Evolutionary conservation across 1,140 invertebrate species (phyloP), one percentile per base, ranked within the genome.

Genomic region (Antheraea mylitta): DNA sequence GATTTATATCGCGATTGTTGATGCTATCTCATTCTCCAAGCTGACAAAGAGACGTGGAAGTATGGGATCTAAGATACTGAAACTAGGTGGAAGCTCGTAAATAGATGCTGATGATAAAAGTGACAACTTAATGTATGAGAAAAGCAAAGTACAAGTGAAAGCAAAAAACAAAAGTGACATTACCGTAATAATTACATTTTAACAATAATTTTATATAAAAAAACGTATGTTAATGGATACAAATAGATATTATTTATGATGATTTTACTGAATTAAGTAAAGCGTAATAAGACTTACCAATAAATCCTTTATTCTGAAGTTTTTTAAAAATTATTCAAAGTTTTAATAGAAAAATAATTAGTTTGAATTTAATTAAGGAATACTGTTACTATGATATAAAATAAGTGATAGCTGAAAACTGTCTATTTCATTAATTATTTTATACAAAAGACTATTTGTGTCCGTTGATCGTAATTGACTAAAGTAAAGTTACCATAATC

Each of bases 1-100:
- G 78, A 82, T 85, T 85, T 81, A 80, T 74, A 69, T 72, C 75
- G 78, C 76, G 76, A 81, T 77, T 85, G 78, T 78, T 74, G 75
- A 72, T 72, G 76, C 76, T 67, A 64, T 84, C 80, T 75, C 80
- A 58, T 72, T 60, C 58, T 69, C 69, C 74, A 68, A 59, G 68
- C 19, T 62, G 85, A 80, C 72, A 67, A 72, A 42, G 74, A 70
- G 74, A 67, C 53, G 62, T 64, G 72, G 67, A 66, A 73, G 73
- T 68, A 7, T 42, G 38, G 76, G 72, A 73, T 38, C 68, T 38
- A 71, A 69, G 70, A 11, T 11, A 18, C 59, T 3, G 59, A 60
- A 18, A 19, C 59, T 48, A 30, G 64, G 59, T 53, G 65, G 68
- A 58, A 60, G 67, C 67, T 68, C 61, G 67, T 70, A 69, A 72